These are phyloP conservation scores for Spicauda simplicius DNA, from an alignment of 2,888 invertebrate species.

Conservation along the genomic window DNA sequence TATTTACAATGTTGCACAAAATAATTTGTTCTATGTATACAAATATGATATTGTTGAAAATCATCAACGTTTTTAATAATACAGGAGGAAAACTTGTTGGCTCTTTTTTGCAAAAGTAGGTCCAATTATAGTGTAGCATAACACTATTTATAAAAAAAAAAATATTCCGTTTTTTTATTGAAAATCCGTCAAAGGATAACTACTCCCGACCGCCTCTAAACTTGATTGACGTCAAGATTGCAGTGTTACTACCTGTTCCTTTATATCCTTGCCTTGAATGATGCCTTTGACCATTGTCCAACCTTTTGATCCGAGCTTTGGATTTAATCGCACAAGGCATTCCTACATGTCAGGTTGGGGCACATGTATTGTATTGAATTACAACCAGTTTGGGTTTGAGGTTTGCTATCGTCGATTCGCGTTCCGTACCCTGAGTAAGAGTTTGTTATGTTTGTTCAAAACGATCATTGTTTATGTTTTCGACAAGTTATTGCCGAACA, in stretches of 20 bases:
- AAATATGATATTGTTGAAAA: no score
- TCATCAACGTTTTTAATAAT: no score
- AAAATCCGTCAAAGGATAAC: slow-evolving; percentile 8
- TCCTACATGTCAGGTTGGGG: slow-evolving; percentile 67
- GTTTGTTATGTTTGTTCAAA: no score
- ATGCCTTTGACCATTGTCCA: slow-evolving; percentile 82
- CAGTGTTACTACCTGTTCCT: slow-evolving; percentile 77
- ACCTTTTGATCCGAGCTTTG: slow-evolving; percentile 74
- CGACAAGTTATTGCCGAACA: no score
- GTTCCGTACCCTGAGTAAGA: no score
- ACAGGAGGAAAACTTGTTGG: no score
- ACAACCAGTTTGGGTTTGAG: slow-evolving; percentile 58
- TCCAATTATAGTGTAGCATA: no score
- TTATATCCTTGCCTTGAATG: slow-evolving; percentile 67
- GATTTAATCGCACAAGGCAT: slow-evolving; percentile 45
- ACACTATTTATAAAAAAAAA: no score
- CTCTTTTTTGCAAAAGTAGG: no score
- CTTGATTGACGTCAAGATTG: slow-evolving; percentile 69
- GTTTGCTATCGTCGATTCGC: slow-evolving; percentile 50
- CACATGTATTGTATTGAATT: slow-evolving; percentile 59
- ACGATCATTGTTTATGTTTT: no score
- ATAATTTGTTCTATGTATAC: no score
- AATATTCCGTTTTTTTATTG: neutral
- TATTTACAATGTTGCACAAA: no score
- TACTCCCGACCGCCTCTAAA: slow-evolving; percentile 22